Evolutionary conservation across 2,113 vertebrate species (phyloP).

Genomic region (Desmodus rotundus): DNA sequence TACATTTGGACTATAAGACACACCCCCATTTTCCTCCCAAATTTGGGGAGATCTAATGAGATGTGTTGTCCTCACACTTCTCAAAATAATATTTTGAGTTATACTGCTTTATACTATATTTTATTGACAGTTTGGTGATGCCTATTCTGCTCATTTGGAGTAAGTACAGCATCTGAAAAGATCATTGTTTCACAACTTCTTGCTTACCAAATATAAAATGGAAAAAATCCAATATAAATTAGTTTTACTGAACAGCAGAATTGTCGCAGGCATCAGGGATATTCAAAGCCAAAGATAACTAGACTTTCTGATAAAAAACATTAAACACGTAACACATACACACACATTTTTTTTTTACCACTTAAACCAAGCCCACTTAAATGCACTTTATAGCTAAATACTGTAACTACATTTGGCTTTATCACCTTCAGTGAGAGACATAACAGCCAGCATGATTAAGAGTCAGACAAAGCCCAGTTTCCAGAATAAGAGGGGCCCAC

Average conservation of each 20-base stretch:
- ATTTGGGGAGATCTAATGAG: neutral
- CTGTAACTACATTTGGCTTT: neutral
- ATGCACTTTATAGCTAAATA: neutral
- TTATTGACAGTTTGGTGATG: neutral
- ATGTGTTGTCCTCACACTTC: neutral
- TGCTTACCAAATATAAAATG: neutral
- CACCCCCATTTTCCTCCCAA: too few species aligned
- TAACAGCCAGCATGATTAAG: neutral
- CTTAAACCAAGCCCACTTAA: neutral
- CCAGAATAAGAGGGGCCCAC: neutral
- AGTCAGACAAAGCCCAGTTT: neutral
- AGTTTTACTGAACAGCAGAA: constrained; percentile 13
- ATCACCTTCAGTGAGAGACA: neutral
- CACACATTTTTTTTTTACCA: rapidly evolving
- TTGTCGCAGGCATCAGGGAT: neutral
- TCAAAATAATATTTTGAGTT: constrained; percentile 2
- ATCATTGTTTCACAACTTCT: neutral
- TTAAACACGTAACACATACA: neutral
- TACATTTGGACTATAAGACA: too few species aligned
- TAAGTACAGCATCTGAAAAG: neutral
- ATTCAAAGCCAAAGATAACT: neutral
- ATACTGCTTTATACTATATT: neutral
- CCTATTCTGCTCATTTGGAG: neutral
- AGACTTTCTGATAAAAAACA: neutral
- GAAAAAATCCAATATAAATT: neutral